phyloP scores from a whole-genome alignment of 2,888 invertebrate species.

The Schizaphis graminum region DNA sequence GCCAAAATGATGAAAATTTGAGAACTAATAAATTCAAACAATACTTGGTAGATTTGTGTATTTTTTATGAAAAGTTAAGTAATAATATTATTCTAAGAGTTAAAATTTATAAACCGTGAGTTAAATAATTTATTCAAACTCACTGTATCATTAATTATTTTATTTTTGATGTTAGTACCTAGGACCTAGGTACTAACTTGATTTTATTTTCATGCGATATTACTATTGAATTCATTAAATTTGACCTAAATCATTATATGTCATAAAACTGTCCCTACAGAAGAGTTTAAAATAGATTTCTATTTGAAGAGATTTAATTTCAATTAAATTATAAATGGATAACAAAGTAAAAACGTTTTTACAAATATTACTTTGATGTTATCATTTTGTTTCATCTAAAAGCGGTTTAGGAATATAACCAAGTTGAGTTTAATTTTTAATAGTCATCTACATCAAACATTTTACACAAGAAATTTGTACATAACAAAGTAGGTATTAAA shows the following conservation, averaged over 20 bases:
- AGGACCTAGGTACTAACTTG: too few relatives aligned
- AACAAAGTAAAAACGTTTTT: not conserved
- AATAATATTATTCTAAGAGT: not conserved
- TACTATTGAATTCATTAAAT: not conserved
- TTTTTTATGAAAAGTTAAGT: not conserved
- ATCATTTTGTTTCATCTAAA: not conserved
- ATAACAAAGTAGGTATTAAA: not conserved
- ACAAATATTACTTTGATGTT: not conserved
- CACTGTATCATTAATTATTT: not conserved
- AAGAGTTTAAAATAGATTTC: not conserved
- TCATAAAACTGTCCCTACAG: not conserved
- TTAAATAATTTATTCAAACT: not conserved
- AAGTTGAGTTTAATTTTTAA: not conserved
- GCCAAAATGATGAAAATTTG: not conserved
- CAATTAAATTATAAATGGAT: not conserved
- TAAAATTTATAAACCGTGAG: not conserved
- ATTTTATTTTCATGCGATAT: not conserved
- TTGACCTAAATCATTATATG: not conserved
- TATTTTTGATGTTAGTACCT: not conserved
- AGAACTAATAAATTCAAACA: slow-evolving; percentile 16
- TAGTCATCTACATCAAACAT: not conserved
- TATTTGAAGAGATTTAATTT: not conserved
- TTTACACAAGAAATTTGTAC: not conserved
- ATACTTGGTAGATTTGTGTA: not conserved
- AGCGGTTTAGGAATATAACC: not conserved